Evolutionary conservation across 1,140 invertebrate species (phyloP), one percentile per base, ranked within the genome.

Genomic region (Pristionchus pacificus): DNA sequence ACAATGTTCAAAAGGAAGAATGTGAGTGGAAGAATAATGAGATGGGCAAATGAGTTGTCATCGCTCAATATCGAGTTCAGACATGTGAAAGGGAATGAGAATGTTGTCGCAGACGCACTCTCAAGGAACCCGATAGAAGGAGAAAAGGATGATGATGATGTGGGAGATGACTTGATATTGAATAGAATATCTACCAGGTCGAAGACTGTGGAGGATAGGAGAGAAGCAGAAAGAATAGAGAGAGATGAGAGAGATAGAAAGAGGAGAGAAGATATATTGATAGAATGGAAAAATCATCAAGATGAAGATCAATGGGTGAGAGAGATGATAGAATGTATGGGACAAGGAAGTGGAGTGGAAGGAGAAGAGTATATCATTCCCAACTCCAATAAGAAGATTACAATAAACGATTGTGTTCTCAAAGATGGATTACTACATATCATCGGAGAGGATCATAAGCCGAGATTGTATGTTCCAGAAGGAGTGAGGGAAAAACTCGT

Each of bases 41-140:
- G 29, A 10, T 65, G 29, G 29, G n/a, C 29, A 10, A 19, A 24
- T 30, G 63, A 24, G n/a, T 32, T 65, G 14, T 19, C 24, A 29
- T 10, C 24, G 24, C n/a, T 28, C 28, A 6, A 29, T 10, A 19
- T 65, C 6, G 29, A 65, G 24, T 2, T 65, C n/a, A 30, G 10
- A n/a, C 28, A 65, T 65, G 38, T 29, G 38, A 65, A 30, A 10
- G 63, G 63, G 13, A 65, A 65, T 15, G n/a, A 29, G 29, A 65
- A 65, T 29, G 13, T 19, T 15, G n/a, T 65, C 15, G 29, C 29
- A 19, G 63, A 65, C 38, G 29, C 38, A n/a, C 13, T 65, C 24
- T 27, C n/a, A 10, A 25, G 63, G 31, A 24, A 15, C 15, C 63
- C 63, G 28, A 10, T 55, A 19, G 38, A 49, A 49, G 38, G 38